Evolutionary conservation across 92 coral and sea anemone genomes (phyloP).

Genomic region (Siderastrea siderea): DNA sequence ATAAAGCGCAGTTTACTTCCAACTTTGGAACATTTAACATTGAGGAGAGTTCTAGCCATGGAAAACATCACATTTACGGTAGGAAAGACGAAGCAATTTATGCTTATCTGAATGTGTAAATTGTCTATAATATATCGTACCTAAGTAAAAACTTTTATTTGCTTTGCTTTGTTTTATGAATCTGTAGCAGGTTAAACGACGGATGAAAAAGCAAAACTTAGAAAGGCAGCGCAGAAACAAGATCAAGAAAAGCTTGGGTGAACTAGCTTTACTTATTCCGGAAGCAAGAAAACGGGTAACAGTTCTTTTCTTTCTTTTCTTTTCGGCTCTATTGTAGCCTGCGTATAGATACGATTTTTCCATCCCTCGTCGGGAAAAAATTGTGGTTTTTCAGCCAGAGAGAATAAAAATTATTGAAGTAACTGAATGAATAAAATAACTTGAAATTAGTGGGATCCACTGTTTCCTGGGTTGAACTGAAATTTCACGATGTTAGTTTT

Average conservation of each 20-base stretch:
- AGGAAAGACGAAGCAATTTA: not conserved
- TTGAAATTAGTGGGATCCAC: no score
- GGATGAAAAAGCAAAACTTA: not conserved
- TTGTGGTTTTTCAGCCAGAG: no score
- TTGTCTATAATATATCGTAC: not conserved
- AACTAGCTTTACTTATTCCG: constrained; percentile 31
- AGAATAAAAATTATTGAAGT: no score
- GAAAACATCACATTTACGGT: not conserved
- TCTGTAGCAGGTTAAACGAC: not conserved
- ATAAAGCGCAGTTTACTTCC: no score
- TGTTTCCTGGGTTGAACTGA: no score
- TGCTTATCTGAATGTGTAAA: not conserved
- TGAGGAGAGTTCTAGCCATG: not conserved
- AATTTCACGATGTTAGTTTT: no score
- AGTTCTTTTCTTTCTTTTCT: not conserved
- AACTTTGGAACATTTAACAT: not conserved
- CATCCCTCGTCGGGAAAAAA: no score
- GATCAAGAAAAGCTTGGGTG: constrained; percentile 38
- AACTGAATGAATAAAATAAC: no score
- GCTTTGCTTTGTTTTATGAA: not conserved
- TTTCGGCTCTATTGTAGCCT: no score
- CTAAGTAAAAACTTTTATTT: not conserved
- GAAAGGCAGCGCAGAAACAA: constrained; percentile 20
- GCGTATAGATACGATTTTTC: no score
- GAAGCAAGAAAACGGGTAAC: constrained; percentile 38